Evolutionary conservation across 2,113 vertebrate species (phyloP), one percentile per base, ranked within the genome.

Genomic region (Lampris incognitus): DNA sequence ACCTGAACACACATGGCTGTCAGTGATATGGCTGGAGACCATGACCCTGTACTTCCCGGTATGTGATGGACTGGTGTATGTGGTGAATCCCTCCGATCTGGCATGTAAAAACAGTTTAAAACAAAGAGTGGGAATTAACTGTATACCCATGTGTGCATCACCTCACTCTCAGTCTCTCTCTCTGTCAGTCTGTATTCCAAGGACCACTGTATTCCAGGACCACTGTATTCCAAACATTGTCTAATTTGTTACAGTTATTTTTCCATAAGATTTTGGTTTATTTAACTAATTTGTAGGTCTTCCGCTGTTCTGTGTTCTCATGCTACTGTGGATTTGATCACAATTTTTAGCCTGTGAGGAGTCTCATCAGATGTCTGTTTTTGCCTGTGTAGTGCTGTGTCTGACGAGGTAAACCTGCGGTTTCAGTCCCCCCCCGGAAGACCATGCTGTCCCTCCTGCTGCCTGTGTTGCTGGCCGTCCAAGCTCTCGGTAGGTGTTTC

Each of bases 391-490:
- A 95, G 94, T 4, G 9, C 85, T 55, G 78, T 75, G 79, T 85
- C 85, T 93, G 84, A 93, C 83, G 89, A 86, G 66, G 66, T 54
- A 62, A 66, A 81, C 72, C 84, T 41, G 62, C 78, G 37, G 68
- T 82, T 84, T 48, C 51, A 75, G 72, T 84, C 76, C 69, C 70
- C 50, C 59, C 63, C 68, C 63, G 46, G 72, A 84, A 73, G 76
- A 89, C 56, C 77, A 93, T 94, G 93, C 84, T 92, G 76, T 62
- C 83, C 76, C 79, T 94, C 79, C 90, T 94, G 88, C 84, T 93
- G 83, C 64, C 76, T 6, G 37, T 76, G 4, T 85, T 94, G 85
- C 85, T 93, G 79, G 86, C 87, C 38, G 46, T 91, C 61, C 89
- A 86, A 64, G 74, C 89, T 62, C 76, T 83, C 74, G 93, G 94